Base-by-base conservation (phyloP, 2,888 invertebrate genomes). In the Lissocephala sabroskyi region DNA sequence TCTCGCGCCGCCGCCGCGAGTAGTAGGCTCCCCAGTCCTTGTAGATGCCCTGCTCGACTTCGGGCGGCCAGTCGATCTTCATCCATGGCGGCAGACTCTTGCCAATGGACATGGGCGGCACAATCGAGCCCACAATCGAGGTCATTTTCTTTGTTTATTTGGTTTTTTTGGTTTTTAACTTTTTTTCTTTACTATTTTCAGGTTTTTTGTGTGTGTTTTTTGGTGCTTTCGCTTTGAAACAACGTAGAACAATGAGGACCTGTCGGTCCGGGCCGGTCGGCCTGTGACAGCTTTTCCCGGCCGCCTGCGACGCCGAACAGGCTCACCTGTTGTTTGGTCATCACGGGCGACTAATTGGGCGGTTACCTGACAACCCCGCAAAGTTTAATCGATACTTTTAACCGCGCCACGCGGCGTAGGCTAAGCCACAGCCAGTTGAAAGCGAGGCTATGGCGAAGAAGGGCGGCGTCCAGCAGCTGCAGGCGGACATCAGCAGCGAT, bases 401-500 rank as follows among this genome's bases (percentile, higher is more conserved):
- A 23, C n/a, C n/a, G n/a, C n/a, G n/a, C n/a, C n/a, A n/a, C n/a
- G n/a, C n/a, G n/a, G n/a, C n/a, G n/a, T n/a, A n/a, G n/a, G n/a
- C n/a, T n/a, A n/a, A n/a, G n/a, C n/a, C n/a, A n/a, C n/a, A n/a
- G n/a, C n/a, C n/a, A n/a, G n/a, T n/a, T n/a, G n/a, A n/a, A n/a
- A n/a, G n/a, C n/a, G n/a, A n/a, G n/a, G n/a, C n/a, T n/a, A 90
- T 90, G 89, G 88, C 90, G 9, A 94, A 94, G 86, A 94, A 94
- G 84, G 91, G 91, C 32, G 90, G 89, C 33, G 90, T 90, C 57
- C 90, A 92, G 7, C 92, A 92, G 71, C 85, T 95, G 45, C 94
- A 95, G 85, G 88, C 90, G 0, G 96, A 96, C 80, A 87, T 96
- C 35, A 89, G 88, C 66, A 92, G 86, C 4, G 93, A 96, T 66